Evolutionary conservation across 1,140 invertebrate genomes (phyloP), one percentile per base, ranked within the genome.

Genomic region (Bombyx mandarina): DNA sequence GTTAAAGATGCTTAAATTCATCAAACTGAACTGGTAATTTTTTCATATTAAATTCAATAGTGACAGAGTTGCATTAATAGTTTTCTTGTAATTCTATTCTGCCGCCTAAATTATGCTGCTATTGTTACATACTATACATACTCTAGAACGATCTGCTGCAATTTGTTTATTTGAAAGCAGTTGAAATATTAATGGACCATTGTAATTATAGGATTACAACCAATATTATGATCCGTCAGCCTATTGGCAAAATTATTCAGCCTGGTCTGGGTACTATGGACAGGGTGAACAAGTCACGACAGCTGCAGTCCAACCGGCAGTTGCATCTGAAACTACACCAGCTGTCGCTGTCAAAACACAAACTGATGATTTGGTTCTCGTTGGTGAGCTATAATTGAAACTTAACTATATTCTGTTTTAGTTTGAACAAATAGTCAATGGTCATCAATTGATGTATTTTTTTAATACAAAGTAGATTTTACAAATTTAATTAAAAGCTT

Each of bases 241-340:
- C 26, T 93, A 93, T 77, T 94, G 93, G 92, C 92, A 93, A 79
- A 93, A 93, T 85, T 93, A 93, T 71, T 88, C 86, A 60, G 88
- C 88, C 58, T 89, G 85, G 88, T 84, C 77, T 58, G 88, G 87
- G 4, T 89, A 89, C 73, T 88, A 89, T 67, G 80, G 79, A 52
- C 82, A 86, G 67, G 75, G 75, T 43, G 77, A 81, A 7, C 69
- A 75, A 56, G 26, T 35, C 26, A 56, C 54, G 10, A 69, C 73
- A 8, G 65, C 67, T 8, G 69, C 65, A 9, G 65, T 57, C 48
- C 61, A 75, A 43, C 62, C 74, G 56, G 84, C 82, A 6, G 80
- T 82, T 10, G 56, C 47, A 64, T 71, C 60, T 59, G 52, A 44
- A 10, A 35, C 67, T 55, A 61, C 63, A 9, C 69, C 69, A 43